These are phyloP conservation scores for Xylota sylvarum DNA, from an alignment of 2,888 invertebrate species.

Conservation along the genomic window DNA sequence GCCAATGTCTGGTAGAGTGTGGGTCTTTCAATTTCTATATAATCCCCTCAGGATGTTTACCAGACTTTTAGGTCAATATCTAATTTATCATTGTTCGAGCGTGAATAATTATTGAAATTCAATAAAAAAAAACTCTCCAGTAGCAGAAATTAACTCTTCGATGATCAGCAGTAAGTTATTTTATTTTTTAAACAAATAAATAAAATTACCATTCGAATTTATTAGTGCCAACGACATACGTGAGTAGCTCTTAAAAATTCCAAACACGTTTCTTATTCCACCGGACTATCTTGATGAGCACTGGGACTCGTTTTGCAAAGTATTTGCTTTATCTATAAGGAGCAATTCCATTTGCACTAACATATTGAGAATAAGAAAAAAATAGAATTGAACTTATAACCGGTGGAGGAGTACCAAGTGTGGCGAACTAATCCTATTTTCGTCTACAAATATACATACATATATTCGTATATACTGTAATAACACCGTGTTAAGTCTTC, in stretches of 20 bases:
- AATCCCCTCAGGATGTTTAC: slow-evolving; percentile 1
- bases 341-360: background rate
- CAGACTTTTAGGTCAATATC: slow-evolving; percentile 10
- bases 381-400: background rate
- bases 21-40: background rate
- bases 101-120: slow-evolving; percentile 10
- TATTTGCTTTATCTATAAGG: background rate
- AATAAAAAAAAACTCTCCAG: slow-evolving; percentile 4
- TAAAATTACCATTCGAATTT: background rate
- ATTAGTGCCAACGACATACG: background rate
- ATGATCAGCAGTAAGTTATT: background rate
- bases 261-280: slow-evolving; percentile 8
- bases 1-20: background rate
- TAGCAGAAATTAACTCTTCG: slow-evolving; percentile 15
- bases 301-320: background rate
- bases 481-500: background rate
- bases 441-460: background rate
- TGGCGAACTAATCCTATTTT: slow-evolving; percentile 15
- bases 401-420: slow-evolving; percentile 4
- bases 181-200: slow-evolving; percentile 2
- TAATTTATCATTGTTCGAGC: slow-evolving; percentile 14
- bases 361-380: background rate
- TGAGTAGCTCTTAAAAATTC: background rate
- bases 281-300: background rate
- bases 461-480: no score